phyloP scores from a whole-genome alignment of 1,140 invertebrate genomes.

The Lepidurus arcticus region DNA sequence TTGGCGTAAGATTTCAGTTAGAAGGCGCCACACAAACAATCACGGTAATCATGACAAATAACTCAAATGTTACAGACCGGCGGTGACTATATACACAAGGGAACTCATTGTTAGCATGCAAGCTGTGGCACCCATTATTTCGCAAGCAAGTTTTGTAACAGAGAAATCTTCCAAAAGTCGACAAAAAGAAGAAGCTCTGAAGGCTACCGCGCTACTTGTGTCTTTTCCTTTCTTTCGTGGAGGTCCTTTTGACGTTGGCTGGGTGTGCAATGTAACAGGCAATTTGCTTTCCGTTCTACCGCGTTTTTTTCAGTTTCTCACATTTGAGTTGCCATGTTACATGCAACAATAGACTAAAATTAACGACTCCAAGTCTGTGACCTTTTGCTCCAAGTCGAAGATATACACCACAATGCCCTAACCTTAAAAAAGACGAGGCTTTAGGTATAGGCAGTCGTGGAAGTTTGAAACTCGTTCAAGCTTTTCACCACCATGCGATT shows the following conservation, averaged over 20 bases:
- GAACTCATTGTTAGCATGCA: constrained; percentile 13
- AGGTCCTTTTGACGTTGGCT: constrained; percentile 4
- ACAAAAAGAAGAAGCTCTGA: neutral
- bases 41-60: constrained; percentile 4
- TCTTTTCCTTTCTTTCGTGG: neutral
- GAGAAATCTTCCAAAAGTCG: neutral
- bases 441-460: too few relatives aligned
- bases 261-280: constrained; percentile 3
- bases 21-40: neutral
- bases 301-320: neutral
- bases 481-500: too few relatives aligned
- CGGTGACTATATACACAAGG: neutral
- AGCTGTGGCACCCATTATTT: neutral
- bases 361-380: constrained; percentile 3
- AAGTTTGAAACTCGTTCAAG: too few relatives aligned
- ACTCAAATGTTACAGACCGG: constrained; percentile 12
- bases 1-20: constrained; percentile 6
- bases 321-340: constrained; percentile 1
- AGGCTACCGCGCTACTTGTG: neutral
- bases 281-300: neutral
- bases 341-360: constrained; percentile 11
- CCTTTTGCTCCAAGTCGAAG: neutral
- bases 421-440: neutral
- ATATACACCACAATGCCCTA: neutral
- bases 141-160: neutral